Evolutionary conservation across 2,113 vertebrate species (phyloP).

Genomic region (Hystrix brachyura): DNA sequence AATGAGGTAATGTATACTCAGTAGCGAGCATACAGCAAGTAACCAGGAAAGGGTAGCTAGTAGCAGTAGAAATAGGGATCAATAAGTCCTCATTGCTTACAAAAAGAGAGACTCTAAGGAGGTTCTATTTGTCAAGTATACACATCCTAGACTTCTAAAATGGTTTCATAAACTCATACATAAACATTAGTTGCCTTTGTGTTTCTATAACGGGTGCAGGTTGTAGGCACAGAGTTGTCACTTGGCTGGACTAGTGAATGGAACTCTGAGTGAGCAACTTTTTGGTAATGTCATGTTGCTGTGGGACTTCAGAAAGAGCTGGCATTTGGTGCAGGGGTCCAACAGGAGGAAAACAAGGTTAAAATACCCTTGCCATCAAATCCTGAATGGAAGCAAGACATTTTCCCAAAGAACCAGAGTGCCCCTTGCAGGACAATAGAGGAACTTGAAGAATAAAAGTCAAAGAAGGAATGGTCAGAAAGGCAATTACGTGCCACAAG

Average conservation of each 20-base stretch:
- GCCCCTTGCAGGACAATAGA: slow-evolving; percentile 28
- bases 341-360: not conserved
- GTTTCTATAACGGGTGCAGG: not conserved
- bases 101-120: not conserved
- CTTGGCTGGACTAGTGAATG: not conserved
- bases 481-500: not conserved
- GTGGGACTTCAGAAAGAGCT: not conserved
- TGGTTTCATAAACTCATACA: not conserved
- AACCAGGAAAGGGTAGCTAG: not conserved
- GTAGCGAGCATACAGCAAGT: not conserved
- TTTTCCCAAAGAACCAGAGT: slow-evolving; percentile 65
- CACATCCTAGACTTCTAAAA: not conserved
- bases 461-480: not conserved
- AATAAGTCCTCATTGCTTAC: not conserved
- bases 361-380: not conserved
- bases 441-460: slow-evolving; percentile 24
- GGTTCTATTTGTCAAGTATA: not conserved
- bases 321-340: not conserved
- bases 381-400: not conserved
- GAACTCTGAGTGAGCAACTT: not conserved
- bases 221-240: not conserved
- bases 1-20: not conserved
- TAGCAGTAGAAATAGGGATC: not conserved
- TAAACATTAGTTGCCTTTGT: not conserved
- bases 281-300: not conserved